These are phyloP conservation scores for Cynocephalus volans DNA, from an alignment of 2,113 vertebrate species.

Conservation along the genomic window DNA sequence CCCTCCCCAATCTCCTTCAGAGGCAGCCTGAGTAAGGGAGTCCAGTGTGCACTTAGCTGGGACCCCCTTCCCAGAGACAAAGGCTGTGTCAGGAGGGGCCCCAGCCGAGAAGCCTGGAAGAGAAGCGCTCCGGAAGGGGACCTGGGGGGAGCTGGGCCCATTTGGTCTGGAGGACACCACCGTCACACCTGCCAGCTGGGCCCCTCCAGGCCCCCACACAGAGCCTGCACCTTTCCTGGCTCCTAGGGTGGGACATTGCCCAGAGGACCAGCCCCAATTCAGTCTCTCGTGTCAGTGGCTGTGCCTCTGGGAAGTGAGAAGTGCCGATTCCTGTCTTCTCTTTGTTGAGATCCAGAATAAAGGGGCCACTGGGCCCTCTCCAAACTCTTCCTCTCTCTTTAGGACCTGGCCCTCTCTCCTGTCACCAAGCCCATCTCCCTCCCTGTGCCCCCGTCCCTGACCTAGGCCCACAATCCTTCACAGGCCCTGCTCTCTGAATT, in stretches of 20 bases:
- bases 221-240: neutral
- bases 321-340: neutral
- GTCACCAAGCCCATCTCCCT: neutral
- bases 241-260: too few relatives aligned
- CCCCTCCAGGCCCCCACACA: neutral
- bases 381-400: neutral
- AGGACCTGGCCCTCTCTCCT: neutral
- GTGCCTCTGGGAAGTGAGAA: neutral
- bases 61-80: neutral
- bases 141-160: neutral
- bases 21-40: neutral
- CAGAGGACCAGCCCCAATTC: neutral
- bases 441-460: neutral
- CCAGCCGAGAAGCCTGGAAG: neutral
- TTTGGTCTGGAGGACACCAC: neutral
- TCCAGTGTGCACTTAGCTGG: neutral
- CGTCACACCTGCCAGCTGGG: neutral
- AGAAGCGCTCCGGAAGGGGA: neutral
- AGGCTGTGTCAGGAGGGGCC: neutral
- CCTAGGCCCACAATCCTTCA: neutral
- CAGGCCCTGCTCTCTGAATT: neutral
- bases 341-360: neutral
- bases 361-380: neutral
- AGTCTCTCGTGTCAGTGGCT: neutral
- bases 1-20: neutral